phyloP scores from a whole-genome alignment of 2,888 invertebrate species.

The Cryptocheilus praepositus region DNA sequence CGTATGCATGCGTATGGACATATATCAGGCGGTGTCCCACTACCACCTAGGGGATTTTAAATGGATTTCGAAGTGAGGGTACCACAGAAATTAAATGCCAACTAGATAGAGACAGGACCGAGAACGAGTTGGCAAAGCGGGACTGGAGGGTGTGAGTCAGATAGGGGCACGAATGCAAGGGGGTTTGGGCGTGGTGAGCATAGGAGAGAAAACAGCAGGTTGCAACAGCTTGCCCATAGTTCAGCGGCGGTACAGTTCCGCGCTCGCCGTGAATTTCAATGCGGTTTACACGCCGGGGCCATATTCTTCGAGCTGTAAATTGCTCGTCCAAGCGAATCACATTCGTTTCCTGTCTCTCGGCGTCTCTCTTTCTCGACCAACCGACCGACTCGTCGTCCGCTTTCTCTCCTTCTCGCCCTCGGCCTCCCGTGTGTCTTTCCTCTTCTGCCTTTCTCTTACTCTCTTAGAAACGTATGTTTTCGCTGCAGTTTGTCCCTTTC shows the following conservation, averaged over 20 bases:
- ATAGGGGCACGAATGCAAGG: slow-evolving; percentile 30
- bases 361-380: slow-evolving; percentile 30
- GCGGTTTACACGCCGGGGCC: slow-evolving; percentile 55
- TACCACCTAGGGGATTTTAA: slow-evolving; percentile 52
- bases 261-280: slow-evolving; percentile 68
- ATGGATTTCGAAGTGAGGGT: slow-evolving; percentile 53
- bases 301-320: slow-evolving; percentile 58
- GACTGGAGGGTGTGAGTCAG: slow-evolving; percentile 7
- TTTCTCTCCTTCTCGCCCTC: slow-evolving; percentile 25
- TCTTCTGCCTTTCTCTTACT: not conserved
- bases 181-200: slow-evolving; percentile 34
- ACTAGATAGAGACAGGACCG: slow-evolving; percentile 41
- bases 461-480: not conserved
- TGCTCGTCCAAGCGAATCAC: slow-evolving; percentile 57
- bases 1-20: slow-evolving; percentile 28
- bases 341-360: slow-evolving; percentile 49
- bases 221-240: slow-evolving; percentile 72
- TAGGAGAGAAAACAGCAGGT: slow-evolving; percentile 54
- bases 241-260: slow-evolving; percentile 61
- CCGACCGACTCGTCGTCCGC: not conserved
- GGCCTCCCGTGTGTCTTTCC: slow-evolving; percentile 5
- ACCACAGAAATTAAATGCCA: slow-evolving; percentile 55
- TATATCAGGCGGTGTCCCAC: slow-evolving; percentile 33
- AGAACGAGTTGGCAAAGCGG: not conserved
- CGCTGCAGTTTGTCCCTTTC: slow-evolving; percentile 11